Evolutionary conservation across 2,888 invertebrate species (phyloP).

Genomic region (Idaea dimidiata): DNA sequence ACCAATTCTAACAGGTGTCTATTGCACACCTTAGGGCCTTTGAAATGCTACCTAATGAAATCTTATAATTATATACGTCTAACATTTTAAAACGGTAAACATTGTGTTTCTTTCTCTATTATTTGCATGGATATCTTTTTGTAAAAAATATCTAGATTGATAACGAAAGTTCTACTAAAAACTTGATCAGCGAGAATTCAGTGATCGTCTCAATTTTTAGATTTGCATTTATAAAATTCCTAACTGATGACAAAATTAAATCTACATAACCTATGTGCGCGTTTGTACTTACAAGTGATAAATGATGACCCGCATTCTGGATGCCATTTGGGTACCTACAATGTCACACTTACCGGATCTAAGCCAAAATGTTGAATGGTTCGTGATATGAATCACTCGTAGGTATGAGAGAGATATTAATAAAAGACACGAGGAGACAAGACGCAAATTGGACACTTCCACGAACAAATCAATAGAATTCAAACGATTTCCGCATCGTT

Average conservation of each 20-base stretch:
- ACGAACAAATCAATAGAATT: conserved; percentile 39
- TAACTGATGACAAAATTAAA: not conserved
- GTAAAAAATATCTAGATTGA: too few relatives aligned
- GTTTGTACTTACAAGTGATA: not conserved
- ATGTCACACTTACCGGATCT: conserved; percentile 19
- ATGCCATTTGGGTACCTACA: not conserved
- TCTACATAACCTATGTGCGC: not conserved
- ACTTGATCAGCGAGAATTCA: too few relatives aligned
- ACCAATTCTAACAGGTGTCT: conserved; percentile 67
- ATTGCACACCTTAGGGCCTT: conserved; percentile 16
- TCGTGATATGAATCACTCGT: conserved; percentile 25
- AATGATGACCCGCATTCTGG: not conserved
- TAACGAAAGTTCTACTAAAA: too few relatives aligned
- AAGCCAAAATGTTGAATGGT: conserved; percentile 24
- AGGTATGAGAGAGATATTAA: conserved; percentile 8
- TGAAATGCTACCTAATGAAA: not conserved
- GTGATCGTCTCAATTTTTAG: not conserved
- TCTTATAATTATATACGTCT: not conserved
- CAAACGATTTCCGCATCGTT: conserved; percentile 45
- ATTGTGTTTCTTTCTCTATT: not conserved
- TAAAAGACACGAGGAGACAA: conserved; percentile 29
- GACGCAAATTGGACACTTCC: conserved; percentile 38
- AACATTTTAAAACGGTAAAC: not conserved
- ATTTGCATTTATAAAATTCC: not conserved
- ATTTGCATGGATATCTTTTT: not conserved